Evolutionary conservation across 2,888 invertebrate genomes (phyloP).

Genomic region (Elmis aenea): DNA sequence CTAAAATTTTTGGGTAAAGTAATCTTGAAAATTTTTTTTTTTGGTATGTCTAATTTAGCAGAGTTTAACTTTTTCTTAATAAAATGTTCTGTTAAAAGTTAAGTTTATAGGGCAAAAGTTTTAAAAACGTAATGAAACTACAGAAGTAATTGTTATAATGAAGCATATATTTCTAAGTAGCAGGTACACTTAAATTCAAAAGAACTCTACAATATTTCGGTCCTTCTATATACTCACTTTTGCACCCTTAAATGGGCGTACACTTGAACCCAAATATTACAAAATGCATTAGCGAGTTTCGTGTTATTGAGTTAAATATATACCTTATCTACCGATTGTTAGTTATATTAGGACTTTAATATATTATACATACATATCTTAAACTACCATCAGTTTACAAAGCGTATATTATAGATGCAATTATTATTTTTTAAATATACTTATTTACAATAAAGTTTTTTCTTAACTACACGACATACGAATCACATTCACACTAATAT

Average conservation of each 20-base stretch:
- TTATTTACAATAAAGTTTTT: no score
- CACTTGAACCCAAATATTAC: constrained; percentile 4
- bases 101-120: no score
- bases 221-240: no score
- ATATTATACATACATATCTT: constrained; percentile 14
- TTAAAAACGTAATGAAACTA: constrained; percentile 8
- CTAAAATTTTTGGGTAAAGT: no score
- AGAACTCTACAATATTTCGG: constrained; percentile 18
- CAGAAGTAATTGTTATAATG: constrained; percentile 22
- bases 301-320: constrained; percentile 16
- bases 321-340: no score
- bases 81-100: no score
- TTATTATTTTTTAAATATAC: no score
- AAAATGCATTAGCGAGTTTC: constrained; percentile 19
- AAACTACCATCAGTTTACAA: constrained; percentile 13
- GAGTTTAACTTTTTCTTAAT: no score
- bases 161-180: constrained; percentile 45
- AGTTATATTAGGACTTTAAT: constrained; percentile 12
- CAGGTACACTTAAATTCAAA: constrained; percentile 45
- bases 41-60: no score
- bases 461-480: no score
- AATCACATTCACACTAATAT: constrained; percentile 37
- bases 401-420: constrained; percentile 16
- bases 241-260: constrained; percentile 10
- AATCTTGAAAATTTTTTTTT: no score